phyloP scores from a whole-genome alignment of 2,797 vertebrate species.

The Psittacula derbiana region DNA sequence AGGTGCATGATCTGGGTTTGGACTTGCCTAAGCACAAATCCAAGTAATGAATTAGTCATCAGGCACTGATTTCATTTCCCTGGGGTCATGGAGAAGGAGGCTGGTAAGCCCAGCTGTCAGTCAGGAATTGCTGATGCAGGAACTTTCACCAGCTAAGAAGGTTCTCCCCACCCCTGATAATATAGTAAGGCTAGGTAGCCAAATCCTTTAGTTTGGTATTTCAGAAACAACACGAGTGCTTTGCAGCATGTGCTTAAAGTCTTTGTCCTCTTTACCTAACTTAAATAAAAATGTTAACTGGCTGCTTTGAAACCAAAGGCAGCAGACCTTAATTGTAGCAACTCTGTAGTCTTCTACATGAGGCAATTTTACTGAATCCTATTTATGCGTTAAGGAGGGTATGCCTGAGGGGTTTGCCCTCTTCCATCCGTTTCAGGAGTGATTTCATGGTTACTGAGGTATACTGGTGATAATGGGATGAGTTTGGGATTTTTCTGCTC shows the following conservation, averaged over 20 bases:
- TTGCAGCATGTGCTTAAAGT: not conserved
- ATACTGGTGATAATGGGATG: not conserved
- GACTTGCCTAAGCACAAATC: conserved; percentile 36
- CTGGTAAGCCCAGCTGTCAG: not conserved
- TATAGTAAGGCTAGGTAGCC: not conserved
- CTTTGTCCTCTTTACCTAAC: not conserved
- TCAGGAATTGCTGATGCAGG: conserved; percentile 27
- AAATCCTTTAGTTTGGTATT: not conserved
- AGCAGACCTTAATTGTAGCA: not conserved
- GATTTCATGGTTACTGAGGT: not conserved
- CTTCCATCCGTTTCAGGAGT: not conserved
- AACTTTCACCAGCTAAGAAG: not conserved
- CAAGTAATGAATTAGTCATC: conserved; percentile 15
- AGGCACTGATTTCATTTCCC: conserved; percentile 28
- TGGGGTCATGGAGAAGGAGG: not conserved
- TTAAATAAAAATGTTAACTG: not conserved
- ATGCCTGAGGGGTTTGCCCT: not conserved
- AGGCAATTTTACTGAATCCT: not conserved
- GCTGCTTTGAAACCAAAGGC: not conserved
- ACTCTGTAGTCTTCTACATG: not conserved
- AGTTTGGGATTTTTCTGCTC: not conserved
- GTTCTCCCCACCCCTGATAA: not conserved
- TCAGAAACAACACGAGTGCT: not conserved
- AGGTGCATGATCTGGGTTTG: not conserved
- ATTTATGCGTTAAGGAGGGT: not conserved